Evolutionary conservation across 2,888 invertebrate species (phyloP).

Genomic region (Drosophila meridiana): DNA sequence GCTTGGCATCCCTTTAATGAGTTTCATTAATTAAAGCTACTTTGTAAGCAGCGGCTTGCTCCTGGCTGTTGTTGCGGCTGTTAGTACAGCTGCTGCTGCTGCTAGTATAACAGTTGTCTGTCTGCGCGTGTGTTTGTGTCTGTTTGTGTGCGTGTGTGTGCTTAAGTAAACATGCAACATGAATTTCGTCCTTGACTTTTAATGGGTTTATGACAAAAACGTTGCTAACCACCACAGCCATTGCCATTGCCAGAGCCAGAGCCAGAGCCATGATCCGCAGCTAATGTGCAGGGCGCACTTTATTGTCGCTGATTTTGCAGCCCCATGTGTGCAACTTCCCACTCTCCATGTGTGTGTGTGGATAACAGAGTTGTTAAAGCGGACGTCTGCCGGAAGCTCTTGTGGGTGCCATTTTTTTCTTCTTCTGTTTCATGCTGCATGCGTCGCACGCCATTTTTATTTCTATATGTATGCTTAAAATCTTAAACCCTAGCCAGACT

Average conservation of each 20-base stretch:
- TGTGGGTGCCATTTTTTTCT: slow-evolving; percentile 75
- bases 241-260: slow-evolving; percentile 9
- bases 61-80: slow-evolving; percentile 28
- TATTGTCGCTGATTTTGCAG: slow-evolving; percentile 51
- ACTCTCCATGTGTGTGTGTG: slow-evolving; percentile 20
- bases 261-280: slow-evolving; percentile 20
- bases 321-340: slow-evolving; percentile 15
- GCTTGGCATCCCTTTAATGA: slow-evolving; percentile 72
- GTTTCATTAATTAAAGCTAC: slow-evolving; percentile 80
- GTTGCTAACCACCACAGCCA: slow-evolving; percentile 37
- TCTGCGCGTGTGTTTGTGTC: slow-evolving; percentile 6
- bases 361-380: slow-evolving; percentile 75
- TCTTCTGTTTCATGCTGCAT: slow-evolving; percentile 63
- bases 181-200: slow-evolving; percentile 81
- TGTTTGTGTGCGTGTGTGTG: slow-evolving; percentile 36
- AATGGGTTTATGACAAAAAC: slow-evolving; percentile 81
- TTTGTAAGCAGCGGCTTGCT: slow-evolving; percentile 58
- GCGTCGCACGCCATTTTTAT: slow-evolving; percentile 66
- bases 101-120: slow-evolving; percentile 29
- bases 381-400: slow-evolving; percentile 76
- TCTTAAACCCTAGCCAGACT: slow-evolving; percentile 43
- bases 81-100: slow-evolving; percentile 38
- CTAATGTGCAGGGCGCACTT: slow-evolving; percentile 65
- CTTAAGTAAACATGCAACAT: slow-evolving; percentile 77
- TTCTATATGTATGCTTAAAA: slow-evolving; percentile 34